These are phyloP conservation scores for Augiades crinisus DNA, from an alignment of 2,888 invertebrate species.

Conservation along the genomic window DNA sequence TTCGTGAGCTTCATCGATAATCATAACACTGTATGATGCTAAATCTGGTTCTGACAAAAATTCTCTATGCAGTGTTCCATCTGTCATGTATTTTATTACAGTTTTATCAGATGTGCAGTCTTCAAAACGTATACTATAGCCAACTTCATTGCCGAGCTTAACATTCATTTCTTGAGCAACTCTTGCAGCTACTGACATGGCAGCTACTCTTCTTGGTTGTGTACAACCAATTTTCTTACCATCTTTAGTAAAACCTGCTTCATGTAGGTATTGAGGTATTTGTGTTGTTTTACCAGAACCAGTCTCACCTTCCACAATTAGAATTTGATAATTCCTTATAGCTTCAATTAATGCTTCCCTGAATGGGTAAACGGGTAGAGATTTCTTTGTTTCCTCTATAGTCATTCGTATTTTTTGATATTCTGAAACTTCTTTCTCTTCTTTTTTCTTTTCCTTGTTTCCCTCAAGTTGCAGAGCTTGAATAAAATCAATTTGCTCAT, in stretches of 20 bases:
- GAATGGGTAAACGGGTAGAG: conserved; percentile 97
- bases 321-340: conserved; percentile 92
- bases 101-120: conserved; percentile 99
- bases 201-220: conserved; percentile 98
- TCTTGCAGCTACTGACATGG: conserved; percentile 99
- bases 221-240: conserved; percentile 97
- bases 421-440: conserved; percentile 84
- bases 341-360: conserved; percentile 94
- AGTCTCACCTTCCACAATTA: conserved; percentile 99
- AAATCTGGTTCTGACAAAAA: conserved; percentile 98
- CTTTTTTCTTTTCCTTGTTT: conserved; percentile 75
- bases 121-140: conserved; percentile 97
- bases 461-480: conserved; percentile 93
- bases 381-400: conserved; percentile 95
- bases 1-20: conserved; percentile 99
- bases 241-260: conserved; percentile 93
- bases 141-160: conserved; percentile 96
- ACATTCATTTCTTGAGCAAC: conserved; percentile 99
- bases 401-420: conserved; percentile 85
- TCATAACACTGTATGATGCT: conserved; percentile 98
- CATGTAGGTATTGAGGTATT: conserved; percentile 98
- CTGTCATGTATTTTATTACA: conserved; percentile 99
- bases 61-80: conserved; percentile 98
- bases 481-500: conserved; percentile 99
- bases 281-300: conserved; percentile 99